A percentile compares a stretch with the other conserved stretches of the same genome.
phyloP scores from a whole-genome alignment of 2,888 invertebrate genomes.

The Meiosimyza platycephala region DNA sequence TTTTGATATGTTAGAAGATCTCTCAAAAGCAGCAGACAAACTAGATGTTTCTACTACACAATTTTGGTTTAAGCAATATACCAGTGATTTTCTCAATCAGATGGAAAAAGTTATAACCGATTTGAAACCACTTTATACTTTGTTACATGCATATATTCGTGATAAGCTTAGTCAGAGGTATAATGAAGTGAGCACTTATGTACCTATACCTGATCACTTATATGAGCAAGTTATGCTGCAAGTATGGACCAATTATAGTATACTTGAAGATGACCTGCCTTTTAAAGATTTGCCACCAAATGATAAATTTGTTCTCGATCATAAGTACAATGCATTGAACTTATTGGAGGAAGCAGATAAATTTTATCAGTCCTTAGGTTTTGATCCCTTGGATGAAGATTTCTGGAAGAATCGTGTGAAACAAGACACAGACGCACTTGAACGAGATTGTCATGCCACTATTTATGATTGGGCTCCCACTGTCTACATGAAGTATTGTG shows the following conservation, averaged over 20 bases:
- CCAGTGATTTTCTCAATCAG: neutral
- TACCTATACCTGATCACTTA: constrained; percentile 5
- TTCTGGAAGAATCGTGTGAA: neutral
- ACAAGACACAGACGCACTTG: no score
- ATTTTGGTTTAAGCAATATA: neutral
- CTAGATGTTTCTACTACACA: no score
- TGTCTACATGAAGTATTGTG: constrained; percentile 38
- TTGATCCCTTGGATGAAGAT: constrained; percentile 13
- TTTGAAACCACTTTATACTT: neutral
- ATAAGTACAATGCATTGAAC: constrained; percentile 20
- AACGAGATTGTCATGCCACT: constrained; percentile 16
- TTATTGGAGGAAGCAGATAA: constrained; percentile 23
- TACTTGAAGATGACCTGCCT: constrained; percentile 1
- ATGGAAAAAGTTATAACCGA: neutral
- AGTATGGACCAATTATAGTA: constrained; percentile 15
- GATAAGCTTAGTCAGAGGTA: neutral
- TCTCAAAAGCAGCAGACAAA: neutral
- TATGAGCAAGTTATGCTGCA: constrained; percentile 13
- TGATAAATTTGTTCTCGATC: constrained; percentile 9
- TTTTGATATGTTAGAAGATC: neutral
- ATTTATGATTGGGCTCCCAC: constrained; percentile 14
- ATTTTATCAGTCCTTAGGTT: constrained; percentile 35
- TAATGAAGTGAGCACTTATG: neutral
- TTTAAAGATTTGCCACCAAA: neutral
- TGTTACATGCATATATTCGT: constrained; percentile 1